These are phyloP conservation scores for Pterocles burchelli DNA, from an alignment of 2,113 vertebrate genomes.

Conservation along the genomic window DNA sequence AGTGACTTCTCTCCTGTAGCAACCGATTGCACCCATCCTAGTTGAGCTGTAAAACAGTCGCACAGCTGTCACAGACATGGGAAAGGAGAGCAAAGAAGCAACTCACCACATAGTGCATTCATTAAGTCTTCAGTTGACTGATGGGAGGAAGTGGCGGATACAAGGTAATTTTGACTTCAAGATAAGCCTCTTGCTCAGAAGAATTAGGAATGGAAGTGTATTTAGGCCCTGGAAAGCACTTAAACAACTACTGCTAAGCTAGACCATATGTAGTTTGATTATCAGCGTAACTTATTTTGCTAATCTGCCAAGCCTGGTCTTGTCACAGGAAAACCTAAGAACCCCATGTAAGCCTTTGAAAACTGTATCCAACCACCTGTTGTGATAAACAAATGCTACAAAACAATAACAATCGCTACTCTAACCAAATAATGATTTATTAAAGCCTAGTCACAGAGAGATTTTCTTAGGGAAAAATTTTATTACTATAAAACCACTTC, in stretches of 20 bases:
- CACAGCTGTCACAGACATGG: rapidly evolving
- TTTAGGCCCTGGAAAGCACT: neutral
- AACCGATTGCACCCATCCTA: rapidly evolving
- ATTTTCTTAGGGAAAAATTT: neutral
- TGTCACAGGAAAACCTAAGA: neutral
- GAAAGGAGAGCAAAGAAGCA: neutral
- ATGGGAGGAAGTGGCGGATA: neutral
- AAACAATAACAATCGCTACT: neutral
- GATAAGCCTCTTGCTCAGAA: neutral
- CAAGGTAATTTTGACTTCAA: neutral
- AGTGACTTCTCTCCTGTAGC: neutral
- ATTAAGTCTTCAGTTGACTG: neutral
- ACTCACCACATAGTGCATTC: neutral
- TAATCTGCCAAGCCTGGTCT: neutral
- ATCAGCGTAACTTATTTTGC: neutral
- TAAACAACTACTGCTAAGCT: neutral
- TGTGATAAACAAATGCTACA: neutral
- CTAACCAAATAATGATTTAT: neutral
- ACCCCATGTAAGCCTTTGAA: neutral
- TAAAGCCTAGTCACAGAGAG: neutral
- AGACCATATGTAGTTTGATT: neutral
- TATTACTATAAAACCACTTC: neutral
- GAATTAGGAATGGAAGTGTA: neutral
- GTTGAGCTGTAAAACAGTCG: neutral
- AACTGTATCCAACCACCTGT: neutral